phyloP scores from a whole-genome alignment of 2,888 invertebrate genomes.

The Teleogryllus oceanicus region DNA sequence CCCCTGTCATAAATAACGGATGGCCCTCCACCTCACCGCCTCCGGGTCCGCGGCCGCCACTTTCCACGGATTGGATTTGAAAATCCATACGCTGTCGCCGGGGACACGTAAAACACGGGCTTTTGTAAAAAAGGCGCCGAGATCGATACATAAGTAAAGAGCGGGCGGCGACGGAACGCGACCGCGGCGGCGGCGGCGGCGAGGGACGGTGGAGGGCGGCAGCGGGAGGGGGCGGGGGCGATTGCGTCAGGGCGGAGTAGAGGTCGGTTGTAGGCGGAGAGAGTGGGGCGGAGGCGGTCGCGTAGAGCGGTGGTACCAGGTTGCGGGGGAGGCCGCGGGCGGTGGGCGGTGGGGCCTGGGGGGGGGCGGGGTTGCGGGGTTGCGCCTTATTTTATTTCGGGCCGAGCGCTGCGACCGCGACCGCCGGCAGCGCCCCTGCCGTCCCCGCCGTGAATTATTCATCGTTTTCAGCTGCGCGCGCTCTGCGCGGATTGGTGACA shows the following conservation, averaged over 20 bases:
- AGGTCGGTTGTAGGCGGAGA: background rate
- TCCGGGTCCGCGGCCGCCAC: constrained; percentile 4
- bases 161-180: background rate
- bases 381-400: constrained; percentile 7
- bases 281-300: background rate
- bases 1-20: constrained; percentile 18
- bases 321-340: background rate
- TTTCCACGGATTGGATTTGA: background rate
- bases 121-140: constrained; percentile 18
- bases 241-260: background rate
- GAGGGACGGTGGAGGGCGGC: background rate
- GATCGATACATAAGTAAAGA: constrained; percentile 9
- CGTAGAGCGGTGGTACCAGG: background rate
- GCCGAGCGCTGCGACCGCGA: background rate
- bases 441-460: background rate
- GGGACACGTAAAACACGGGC: constrained; percentile 11
- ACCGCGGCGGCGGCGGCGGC: background rate
- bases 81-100: constrained; percentile 18
- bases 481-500: background rate
- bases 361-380: background rate
- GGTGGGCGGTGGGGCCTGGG: background rate
- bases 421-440: background rate
- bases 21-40: background rate
- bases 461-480: background rate
- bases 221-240: background rate